phyloP scores from a whole-genome alignment of 2,888 invertebrate genomes.

The Sipha maydis region DNA sequence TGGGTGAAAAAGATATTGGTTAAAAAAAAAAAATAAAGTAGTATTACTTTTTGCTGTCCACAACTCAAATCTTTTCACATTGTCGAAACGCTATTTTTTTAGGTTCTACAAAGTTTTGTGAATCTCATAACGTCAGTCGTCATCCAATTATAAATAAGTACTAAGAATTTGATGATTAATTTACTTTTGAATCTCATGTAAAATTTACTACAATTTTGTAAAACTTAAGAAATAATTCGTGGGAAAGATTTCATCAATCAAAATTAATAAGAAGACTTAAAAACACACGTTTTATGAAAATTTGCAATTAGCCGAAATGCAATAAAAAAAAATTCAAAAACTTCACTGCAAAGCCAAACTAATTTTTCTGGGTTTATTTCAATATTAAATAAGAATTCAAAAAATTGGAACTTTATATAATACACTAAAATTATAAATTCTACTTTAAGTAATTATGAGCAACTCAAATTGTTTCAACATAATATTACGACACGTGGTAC shows the following conservation, averaged over 20 bases:
- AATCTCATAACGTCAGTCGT: neutral
- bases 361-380: neutral
- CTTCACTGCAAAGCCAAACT: neutral
- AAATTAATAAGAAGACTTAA: neutral
- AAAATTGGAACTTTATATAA: too few relatives aligned
- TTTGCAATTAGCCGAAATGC: neutral
- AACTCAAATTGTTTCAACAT: too few relatives aligned
- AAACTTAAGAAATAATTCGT: neutral
- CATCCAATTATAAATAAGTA: neutral
- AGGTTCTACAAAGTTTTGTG: neutral
- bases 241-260: neutral
- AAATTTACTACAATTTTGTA: neutral
- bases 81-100: too few relatives aligned
- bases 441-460: too few relatives aligned
- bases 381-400: too few relatives aligned
- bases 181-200: neutral
- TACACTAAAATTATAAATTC: too few relatives aligned
- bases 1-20: too few relatives aligned
- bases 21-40: too few relatives aligned
- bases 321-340: neutral
- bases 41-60: too few relatives aligned
- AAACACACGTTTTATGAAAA: neutral
- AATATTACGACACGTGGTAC: too few relatives aligned
- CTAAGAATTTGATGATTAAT: neutral
- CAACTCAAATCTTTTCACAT: too few relatives aligned